Base-by-base conservation (phyloP, 1,140 invertebrate species). In the Cardiocondyla obscurior region DNA sequence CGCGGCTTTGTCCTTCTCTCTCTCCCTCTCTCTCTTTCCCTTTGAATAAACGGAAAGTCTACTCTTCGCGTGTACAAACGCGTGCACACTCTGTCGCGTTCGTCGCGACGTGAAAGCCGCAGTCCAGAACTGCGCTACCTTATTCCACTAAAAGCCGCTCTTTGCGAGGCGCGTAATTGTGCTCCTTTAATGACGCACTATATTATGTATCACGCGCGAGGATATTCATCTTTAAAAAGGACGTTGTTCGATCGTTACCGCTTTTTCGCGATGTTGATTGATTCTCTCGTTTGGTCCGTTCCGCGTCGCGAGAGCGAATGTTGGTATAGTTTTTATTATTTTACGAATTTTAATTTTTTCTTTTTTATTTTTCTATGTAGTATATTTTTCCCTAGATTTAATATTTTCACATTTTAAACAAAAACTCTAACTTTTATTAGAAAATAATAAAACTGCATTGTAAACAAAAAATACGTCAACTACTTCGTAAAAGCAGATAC, bases 121-220 rank as follows among this genome's bases (percentile, higher is more conserved):
- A 12, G 44, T 51, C 39, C 53, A 28, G 44, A 77, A 69, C 57
- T 60, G 51, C 76, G 60, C 69, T 57, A 60, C 57, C 72, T 76
- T 69, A 55, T 64, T 77, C 72, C 22, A 25, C 58, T 77, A 60
- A 62, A 60, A 82, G 70, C 79, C 12, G 46, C 55, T 77, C 8
- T 58, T 57, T 64, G 73, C 53, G 28, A 65, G 64, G 60, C 60
- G 53, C 67, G 16, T 25, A 53, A 74, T 87, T 46, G 42, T 65
- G 39, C 39, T 14, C 33, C 30, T 30, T 36, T 79, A 58, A 73
- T 77, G 42, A 57, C 25, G 8, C 10, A 42, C 55, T 69, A 74
- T 85, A n/a, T n/a, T n/a, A n/a, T n/a, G n/a, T n/a, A n/a, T n/a
- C n/a, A n/a, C n/a, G n/a, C n/a, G n/a, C n/a, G n/a, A n/a, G n/a